phyloP scores from a whole-genome alignment of 2,113 vertebrate genomes.

The Pontoporia blainvillei region DNA sequence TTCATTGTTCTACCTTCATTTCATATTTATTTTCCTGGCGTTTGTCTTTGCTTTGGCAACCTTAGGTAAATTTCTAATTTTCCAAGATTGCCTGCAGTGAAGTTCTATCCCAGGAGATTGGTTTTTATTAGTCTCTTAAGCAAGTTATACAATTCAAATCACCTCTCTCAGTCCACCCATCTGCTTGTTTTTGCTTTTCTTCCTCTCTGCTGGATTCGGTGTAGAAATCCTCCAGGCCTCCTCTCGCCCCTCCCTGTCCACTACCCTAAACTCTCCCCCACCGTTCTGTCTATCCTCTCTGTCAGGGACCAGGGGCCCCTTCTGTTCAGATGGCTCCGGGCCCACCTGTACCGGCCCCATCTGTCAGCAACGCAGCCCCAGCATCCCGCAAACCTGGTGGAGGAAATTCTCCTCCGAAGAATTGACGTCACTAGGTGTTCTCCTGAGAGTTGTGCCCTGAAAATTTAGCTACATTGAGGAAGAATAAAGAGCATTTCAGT shows the following conservation, averaged over 20 bases:
- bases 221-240: conserved; percentile 82
- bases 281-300: conserved; percentile 88
- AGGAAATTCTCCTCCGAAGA: conserved; percentile 85
- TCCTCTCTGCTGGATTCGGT: conserved; percentile 82
- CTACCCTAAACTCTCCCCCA: conserved; percentile 88
- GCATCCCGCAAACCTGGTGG: conserved; percentile 80
- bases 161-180: conserved; percentile 79
- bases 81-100: not conserved
- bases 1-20: not conserved
- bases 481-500: conserved; percentile 79
- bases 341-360: conserved; percentile 87
- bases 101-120: conserved; percentile 50
- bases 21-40: not conserved
- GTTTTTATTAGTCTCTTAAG: conserved; percentile 72
- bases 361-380: conserved; percentile 79
- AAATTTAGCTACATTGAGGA: conserved; percentile 69
- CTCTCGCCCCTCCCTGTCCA: conserved; percentile 78
- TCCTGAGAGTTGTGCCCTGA: conserved; percentile 81
- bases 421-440: conserved; percentile 85
- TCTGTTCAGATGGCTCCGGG: conserved; percentile 86
- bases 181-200: conserved; percentile 84
- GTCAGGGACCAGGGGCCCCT: conserved; percentile 85
- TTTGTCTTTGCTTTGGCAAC: not conserved
- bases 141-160: conserved; percentile 75
- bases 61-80: conserved; percentile 29